Conservation (phyloP, 2,113 vertebrate species). For the Odontophorus gujanensis region DNA sequence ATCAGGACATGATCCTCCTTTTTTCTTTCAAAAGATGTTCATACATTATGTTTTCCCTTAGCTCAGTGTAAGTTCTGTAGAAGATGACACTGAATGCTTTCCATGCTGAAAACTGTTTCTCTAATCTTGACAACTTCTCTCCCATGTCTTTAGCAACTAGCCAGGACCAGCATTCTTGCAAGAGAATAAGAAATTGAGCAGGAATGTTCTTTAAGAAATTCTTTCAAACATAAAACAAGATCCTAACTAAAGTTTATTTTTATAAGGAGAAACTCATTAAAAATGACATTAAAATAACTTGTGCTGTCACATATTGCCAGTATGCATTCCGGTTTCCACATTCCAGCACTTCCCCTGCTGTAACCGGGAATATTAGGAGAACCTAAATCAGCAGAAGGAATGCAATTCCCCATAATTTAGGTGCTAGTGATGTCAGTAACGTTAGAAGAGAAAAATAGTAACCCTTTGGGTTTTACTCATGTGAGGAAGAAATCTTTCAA, state of each 20-base stretch:
- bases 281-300: not conserved
- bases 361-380: not conserved
- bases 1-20: not conserved
- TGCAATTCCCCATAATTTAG: not conserved
- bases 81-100: not conserved
- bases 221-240: not conserved
- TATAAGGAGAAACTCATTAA: not conserved
- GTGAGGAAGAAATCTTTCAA: conserved; percentile 24
- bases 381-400: not conserved
- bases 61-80: not conserved
- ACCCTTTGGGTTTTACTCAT: not conserved
- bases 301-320: not conserved
- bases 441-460: not conserved
- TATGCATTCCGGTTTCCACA: not conserved
- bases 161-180: no score
- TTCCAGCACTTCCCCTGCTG: not conserved
- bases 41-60: not conserved
- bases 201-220: not conserved
- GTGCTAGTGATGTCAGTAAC: not conserved
- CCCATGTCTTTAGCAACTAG: not conserved
- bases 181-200: not conserved
- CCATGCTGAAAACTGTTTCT: not conserved
- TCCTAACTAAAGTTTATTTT: not conserved
- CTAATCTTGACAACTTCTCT: not conserved
- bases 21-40: not conserved